phyloP scores from a whole-genome alignment of 2,113 vertebrate genomes.

The Columba janthina region DNA sequence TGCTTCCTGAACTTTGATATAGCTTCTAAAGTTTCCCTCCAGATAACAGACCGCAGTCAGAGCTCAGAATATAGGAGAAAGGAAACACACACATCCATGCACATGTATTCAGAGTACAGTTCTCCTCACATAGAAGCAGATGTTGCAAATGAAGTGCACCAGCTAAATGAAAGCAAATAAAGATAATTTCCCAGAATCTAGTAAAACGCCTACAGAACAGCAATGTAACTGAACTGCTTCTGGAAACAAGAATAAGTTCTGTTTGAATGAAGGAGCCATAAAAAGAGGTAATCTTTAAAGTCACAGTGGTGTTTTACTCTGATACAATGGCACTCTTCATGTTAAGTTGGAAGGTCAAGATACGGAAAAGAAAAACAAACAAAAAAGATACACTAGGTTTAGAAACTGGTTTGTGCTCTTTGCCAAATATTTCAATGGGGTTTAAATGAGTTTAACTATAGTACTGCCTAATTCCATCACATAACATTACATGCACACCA shows the following conservation, averaged over 20 bases:
- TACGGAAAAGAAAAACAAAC: not conserved
- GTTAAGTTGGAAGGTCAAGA: not conserved
- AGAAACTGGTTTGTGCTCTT: not conserved
- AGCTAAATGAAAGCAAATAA: not conserved
- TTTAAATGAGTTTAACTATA: slow-evolving; percentile 30
- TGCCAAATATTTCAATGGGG: not conserved
- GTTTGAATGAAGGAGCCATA: not conserved
- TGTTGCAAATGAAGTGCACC: not conserved
- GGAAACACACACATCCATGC: not conserved
- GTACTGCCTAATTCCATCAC: slow-evolving; percentile 25
- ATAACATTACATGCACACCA: not conserved
- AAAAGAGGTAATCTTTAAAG: not conserved
- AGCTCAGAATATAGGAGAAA: slow-evolving; percentile 24
- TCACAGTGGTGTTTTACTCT: not conserved
- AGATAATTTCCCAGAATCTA: not conserved
- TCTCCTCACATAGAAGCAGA: not conserved
- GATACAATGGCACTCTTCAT: not conserved
- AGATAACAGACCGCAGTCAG: slow-evolving; percentile 43
- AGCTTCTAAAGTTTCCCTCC: slow-evolving; percentile 63
- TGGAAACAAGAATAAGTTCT: not conserved
- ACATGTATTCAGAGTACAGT: not conserved
- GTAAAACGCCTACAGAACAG: not conserved
- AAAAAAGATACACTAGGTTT: not conserved
- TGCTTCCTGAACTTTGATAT: slow-evolving; percentile 75
- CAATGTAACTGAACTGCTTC: not conserved